phyloP scores from a whole-genome alignment of 2,888 invertebrate genomes.

The Scaptomyza parva region DNA sequence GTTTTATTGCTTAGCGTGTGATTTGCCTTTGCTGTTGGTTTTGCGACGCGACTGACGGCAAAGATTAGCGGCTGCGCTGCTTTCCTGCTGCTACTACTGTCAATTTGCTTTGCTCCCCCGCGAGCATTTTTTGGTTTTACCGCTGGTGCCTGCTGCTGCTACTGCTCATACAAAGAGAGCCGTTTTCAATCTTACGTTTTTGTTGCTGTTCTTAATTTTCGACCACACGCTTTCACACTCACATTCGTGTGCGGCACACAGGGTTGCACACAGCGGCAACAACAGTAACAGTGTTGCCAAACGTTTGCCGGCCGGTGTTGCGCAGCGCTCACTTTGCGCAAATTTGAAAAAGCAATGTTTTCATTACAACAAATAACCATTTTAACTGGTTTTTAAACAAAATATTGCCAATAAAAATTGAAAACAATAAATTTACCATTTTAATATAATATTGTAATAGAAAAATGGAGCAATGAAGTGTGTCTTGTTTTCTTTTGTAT shows the following conservation, averaged over 20 bases:
- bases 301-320: constrained; percentile 60
- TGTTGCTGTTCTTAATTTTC: constrained; percentile 68
- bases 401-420: neutral
- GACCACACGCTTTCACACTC: constrained; percentile 64
- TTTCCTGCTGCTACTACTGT: constrained; percentile 37
- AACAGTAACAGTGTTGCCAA: constrained; percentile 52
- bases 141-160: constrained; percentile 51
- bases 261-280: constrained; percentile 52
- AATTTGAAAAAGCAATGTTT: constrained; percentile 30
- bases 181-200: constrained; percentile 60
- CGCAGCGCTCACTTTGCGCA: constrained; percentile 48
- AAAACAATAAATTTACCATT: neutral
- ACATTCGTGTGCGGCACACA: constrained; percentile 56
- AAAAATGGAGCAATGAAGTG: constrained; percentile 1
- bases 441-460: neutral
- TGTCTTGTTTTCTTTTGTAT: constrained; percentile 6
- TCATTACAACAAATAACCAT: neutral
- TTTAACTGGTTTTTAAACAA: neutral
- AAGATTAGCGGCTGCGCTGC: constrained; percentile 72
- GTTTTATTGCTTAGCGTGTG: constrained; percentile 44
- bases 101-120: constrained; percentile 62
- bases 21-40: constrained; percentile 36
- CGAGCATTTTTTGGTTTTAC: constrained; percentile 54
- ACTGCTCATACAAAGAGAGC: constrained; percentile 55
- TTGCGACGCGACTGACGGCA: constrained; percentile 59